phyloP scores from a whole-genome alignment of 2,888 invertebrate genomes.

The Synanthedon formicaeformis region DNA sequence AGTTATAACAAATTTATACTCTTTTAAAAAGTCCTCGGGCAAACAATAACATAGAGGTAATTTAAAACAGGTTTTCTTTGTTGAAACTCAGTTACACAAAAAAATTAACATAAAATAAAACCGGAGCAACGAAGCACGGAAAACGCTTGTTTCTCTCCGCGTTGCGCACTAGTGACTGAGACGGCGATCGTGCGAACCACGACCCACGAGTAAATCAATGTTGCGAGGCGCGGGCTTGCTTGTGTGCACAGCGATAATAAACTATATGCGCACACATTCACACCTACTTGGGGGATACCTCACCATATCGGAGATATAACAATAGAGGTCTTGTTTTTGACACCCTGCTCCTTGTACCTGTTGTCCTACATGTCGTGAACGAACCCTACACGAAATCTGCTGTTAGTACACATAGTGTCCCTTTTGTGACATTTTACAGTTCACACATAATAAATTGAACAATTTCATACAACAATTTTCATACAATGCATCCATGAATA shows the following conservation, averaged over 20 bases:
- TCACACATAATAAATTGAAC: too few relatives aligned
- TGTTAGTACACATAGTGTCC: too few relatives aligned
- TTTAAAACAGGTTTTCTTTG: constrained; percentile 48
- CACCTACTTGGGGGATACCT: constrained; percentile 4
- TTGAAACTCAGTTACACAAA: constrained; percentile 36
- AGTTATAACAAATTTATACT: constrained; percentile 20
- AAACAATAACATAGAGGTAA: constrained; percentile 26
- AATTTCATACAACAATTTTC: too few relatives aligned
- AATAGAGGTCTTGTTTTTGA: constrained; percentile 7
- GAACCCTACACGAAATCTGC: constrained; percentile 22
- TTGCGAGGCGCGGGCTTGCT: constrained; percentile 44
- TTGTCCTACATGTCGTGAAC: constrained; percentile 33
- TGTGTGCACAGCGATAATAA: constrained; percentile 34
- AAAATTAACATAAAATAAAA: constrained; percentile 57
- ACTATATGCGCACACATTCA: constrained; percentile 26
- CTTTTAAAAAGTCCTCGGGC: constrained; percentile 24
- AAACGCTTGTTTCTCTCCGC: constrained; percentile 53
- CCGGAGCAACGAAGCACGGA: constrained; percentile 28
- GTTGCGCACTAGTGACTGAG: constrained; percentile 68
- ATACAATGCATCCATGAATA: too few relatives aligned
- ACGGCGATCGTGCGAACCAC: constrained; percentile 20
- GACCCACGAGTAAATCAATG: constrained; percentile 64
- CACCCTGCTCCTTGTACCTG: constrained; percentile 29
- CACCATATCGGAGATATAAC: neutral
- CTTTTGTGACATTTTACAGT: too few relatives aligned